Percentiles rank a stretch among this genome's conserved stretches.
Conservation (phyloP, 2,797 vertebrate genomes). For the Odontamblyopus lacepedii region DNA sequence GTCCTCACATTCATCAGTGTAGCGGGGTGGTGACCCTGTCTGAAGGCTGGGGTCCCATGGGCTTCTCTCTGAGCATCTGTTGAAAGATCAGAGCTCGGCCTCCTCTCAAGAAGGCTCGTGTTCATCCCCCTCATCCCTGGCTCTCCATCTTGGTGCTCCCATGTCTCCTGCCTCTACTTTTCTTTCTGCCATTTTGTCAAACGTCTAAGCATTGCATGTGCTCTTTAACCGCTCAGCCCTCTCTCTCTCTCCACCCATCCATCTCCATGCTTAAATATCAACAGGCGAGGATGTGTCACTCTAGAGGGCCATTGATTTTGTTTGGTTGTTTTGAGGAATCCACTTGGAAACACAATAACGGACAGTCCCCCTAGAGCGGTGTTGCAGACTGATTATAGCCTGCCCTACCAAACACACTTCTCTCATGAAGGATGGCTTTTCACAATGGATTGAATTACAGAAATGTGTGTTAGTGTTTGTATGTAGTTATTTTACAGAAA, state of each 20-base stretch:
- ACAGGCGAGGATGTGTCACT: constrained; percentile 66
- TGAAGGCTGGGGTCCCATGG: constrained; percentile 67
- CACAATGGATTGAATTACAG: constrained; percentile 56
- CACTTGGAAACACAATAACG: constrained; percentile 73
- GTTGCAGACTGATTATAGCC: constrained; percentile 63
- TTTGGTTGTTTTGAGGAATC: constrained; percentile 67
- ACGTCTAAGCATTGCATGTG: constrained; percentile 36
- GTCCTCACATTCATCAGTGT: constrained; percentile 71
- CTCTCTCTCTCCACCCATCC: constrained; percentile 41
- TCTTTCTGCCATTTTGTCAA: constrained; percentile 54
- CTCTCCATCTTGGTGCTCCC: constrained; percentile 29
- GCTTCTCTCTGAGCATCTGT: constrained; percentile 68
- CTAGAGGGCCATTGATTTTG: constrained; percentile 69
- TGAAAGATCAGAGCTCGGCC: constrained; percentile 75
- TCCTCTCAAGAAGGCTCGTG: constrained; percentile 66
- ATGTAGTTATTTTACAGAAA: constrained; percentile 59
- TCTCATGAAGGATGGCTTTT: constrained; percentile 56
- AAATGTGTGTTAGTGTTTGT: constrained; percentile 51
- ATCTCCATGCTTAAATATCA: constrained; percentile 67
- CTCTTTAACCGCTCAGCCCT: constrained; percentile 6
- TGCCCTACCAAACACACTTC: constrained; percentile 57
- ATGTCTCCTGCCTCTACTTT: constrained; percentile 36
- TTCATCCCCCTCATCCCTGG: constrained; percentile 63
- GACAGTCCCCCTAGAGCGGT: constrained; percentile 54
- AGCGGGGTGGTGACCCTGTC: constrained; percentile 75